Percentiles rank a stretch among this genome's conserved stretches.
Conservation (phyloP, 23 tunicate species). For the Styela clava region DNA sequence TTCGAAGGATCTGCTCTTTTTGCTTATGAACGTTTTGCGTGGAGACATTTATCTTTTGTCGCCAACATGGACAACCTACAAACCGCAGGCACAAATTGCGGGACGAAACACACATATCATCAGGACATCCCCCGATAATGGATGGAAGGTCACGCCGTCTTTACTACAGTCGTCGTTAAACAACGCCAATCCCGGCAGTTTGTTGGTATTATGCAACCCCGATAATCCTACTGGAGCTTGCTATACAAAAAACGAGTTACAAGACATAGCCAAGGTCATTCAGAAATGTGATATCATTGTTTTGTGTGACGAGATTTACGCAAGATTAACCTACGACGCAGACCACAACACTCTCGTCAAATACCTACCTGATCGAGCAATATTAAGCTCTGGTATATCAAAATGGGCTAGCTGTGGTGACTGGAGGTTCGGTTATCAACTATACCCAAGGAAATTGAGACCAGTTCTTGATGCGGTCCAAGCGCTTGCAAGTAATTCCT, state of each 20-base stretch:
- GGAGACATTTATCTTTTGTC: constrained; percentile 72
- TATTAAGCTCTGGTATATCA: constrained; percentile 71
- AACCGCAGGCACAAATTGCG: constrained; percentile 58
- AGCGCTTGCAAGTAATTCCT: constrained; percentile 71
- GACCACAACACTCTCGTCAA: constrained; percentile 35
- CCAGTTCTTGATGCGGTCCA: constrained; percentile 50
- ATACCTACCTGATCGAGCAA: constrained; percentile 79
- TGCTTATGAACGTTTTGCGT: constrained; percentile 44
- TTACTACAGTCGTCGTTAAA: constrained; percentile 31
- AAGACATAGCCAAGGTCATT: constrained; percentile 35
- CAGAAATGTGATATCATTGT: constrained; percentile 61
- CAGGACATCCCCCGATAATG: constrained; percentile 43
- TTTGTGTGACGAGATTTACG: constrained; percentile 90
- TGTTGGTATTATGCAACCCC: constrained; percentile 87
- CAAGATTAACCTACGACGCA: constrained; percentile 44
- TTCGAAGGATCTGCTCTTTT: constrained; percentile 84
- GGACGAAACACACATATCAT: constrained; percentile 20
- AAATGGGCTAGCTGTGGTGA: constrained; percentile 99
- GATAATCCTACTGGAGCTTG: constrained; percentile 92
- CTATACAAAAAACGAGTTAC: constrained; percentile 41
- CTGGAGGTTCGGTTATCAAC: constrained; percentile 92
- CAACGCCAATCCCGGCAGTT: constrained; percentile 32
- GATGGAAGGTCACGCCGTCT: constrained; percentile 68
- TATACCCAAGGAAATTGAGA: constrained; percentile 58
- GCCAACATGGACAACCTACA: constrained; percentile 94